Evolutionary conservation across 1,140 invertebrate genomes (phyloP), one percentile per base, ranked within the genome.

Genomic region (Aphis gossypii): DNA sequence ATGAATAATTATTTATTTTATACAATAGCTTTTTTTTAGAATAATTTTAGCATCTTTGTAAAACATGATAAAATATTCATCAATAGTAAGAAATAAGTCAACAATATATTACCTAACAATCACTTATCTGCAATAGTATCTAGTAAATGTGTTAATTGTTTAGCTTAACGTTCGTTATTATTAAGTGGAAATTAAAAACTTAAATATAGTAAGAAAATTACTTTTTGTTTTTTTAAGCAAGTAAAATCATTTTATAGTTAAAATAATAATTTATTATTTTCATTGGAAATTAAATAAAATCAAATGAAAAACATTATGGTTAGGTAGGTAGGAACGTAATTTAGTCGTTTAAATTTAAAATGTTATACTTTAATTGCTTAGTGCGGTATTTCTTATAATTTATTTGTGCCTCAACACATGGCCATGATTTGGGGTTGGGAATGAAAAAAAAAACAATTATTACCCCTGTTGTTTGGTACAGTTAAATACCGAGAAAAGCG

Each of bases 371-470:
- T 76, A 76, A 76, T 76, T 76, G n/a, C 30, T n/a, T 76, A n/a
- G 60, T 76, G 60, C n/a, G 14, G n/a, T 76, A 5, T 76, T n/a
- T 76, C 6, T n/a, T 35, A 76, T 76, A 76, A 76, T 76, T n/a
- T 76, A 76, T 76, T 76, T 76, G 30, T 30, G 4, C 60, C 30
- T 14, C 60, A 76, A 35, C 60, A 76, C 14, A 35, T 76, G 30
- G 11, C n/a, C n/a, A 76, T 76, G 60, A 76, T 76, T n/a, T 76
- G 60, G n/a, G 60, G 60, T 76, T 7, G 4, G n/a, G 30, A 76
- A 76, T 76, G n/a, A 76, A 46, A 76, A 76, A 68, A 18, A 76
- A 76, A 76, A 76, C 60, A 76, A 35, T 76, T 76, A 76, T 76
- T 76, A 76, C 60, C 14, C 14, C n/a, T 76, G 14, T 76, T 76